Evolutionary conservation across 2,888 invertebrate genomes (phyloP).

Genomic region (Catocala fraxini): DNA sequence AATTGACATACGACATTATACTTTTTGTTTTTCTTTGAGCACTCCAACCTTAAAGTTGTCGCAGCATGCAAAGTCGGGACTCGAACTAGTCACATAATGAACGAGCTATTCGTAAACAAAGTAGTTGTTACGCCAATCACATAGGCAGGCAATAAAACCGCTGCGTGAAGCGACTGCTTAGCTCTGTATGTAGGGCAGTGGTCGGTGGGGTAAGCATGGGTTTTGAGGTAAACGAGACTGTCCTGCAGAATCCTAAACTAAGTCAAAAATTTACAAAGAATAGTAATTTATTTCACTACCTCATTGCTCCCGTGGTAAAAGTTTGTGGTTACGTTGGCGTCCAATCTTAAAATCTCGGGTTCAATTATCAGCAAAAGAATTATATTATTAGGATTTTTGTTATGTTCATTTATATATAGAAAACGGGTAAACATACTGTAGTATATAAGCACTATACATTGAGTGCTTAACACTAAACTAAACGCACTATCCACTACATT

Average conservation of each 20-base stretch:
- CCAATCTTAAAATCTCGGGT: no score
- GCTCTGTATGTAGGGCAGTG: conserved; percentile 18
- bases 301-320: no score
- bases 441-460: no score
- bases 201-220: background rate
- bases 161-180: conserved; percentile 44
- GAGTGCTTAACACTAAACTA: no score
- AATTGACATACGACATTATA: conserved; percentile 10
- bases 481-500: no score
- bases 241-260: background rate
- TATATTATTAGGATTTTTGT: no score
- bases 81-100: conserved; percentile 22
- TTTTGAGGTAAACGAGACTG: background rate
- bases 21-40: conserved; percentile 9
- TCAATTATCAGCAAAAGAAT: no score
- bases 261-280: no score
- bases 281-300: no score
- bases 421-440: no score
- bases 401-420: no score
- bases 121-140: conserved; percentile 44
- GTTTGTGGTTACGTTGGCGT: no score
- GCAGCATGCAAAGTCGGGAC: conserved; percentile 8
- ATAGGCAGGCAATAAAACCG: conserved; percentile 39
- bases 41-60: conserved; percentile 8
- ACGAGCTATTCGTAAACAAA: conserved; percentile 18